Percentiles rank a stretch among this genome's conserved stretches.
Evolutionary conservation across 1,140 invertebrate genomes (phyloP).

Genomic region (Eumaeus atala): DNA sequence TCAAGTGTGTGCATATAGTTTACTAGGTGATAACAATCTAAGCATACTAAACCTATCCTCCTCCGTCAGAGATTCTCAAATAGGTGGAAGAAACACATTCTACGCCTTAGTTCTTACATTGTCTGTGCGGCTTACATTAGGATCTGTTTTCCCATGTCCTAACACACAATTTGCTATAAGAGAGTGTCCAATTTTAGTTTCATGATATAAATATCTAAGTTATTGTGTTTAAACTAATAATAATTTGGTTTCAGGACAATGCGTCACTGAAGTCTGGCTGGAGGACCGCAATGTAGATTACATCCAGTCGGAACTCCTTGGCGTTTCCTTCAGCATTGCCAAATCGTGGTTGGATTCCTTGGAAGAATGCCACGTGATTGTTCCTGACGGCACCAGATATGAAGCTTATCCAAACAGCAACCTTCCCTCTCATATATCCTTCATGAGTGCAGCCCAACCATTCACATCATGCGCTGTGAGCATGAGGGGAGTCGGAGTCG

Average conservation of each 20-base stretch:
- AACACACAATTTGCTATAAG: too few species aligned
- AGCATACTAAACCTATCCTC: too few species aligned
- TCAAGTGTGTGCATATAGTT: too few species aligned
- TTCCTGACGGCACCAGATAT: constrained; percentile 32
- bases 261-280: constrained; percentile 31
- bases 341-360: constrained; percentile 33
- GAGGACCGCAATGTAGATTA: constrained; percentile 24
- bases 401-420: constrained; percentile 37
- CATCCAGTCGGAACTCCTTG: constrained; percentile 29
- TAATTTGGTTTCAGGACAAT: constrained; percentile 27
- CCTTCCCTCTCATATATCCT: constrained; percentile 25
- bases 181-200: too few species aligned
- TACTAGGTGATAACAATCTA: too few species aligned
- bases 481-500: constrained; percentile 28
- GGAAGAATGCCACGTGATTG: constrained; percentile 32
- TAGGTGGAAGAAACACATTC: too few species aligned
- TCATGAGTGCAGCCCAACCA: constrained; percentile 21
- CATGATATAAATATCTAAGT: too few species aligned
- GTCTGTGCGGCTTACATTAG: too few species aligned
- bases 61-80: too few species aligned
- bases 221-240: too few species aligned
- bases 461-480: constrained; percentile 35
- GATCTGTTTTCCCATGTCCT: too few species aligned
- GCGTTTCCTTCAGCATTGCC: constrained; percentile 29
- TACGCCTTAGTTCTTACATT: too few species aligned